Evolutionary conservation across 2,888 invertebrate species (phyloP).

Genomic region (Rhagium mordax): DNA sequence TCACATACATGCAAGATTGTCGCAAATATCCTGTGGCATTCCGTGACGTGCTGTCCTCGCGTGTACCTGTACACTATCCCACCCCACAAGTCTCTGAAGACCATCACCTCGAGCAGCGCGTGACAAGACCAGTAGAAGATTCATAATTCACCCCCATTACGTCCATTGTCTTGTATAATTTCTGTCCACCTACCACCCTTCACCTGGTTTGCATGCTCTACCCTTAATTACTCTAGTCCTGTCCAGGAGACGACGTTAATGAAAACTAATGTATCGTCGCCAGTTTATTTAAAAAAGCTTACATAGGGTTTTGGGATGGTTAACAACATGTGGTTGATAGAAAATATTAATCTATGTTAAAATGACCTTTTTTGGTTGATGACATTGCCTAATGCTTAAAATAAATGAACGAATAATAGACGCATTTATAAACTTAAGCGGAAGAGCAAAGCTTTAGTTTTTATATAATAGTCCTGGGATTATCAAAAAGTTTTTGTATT

Average conservation of each 20-base stretch:
- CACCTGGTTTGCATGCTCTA: constrained; percentile 32
- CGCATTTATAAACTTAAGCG: not conserved
- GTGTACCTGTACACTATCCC: constrained; percentile 17
- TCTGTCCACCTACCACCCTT: constrained; percentile 25
- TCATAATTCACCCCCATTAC: constrained; percentile 40
- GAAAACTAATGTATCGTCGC: constrained; percentile 48
- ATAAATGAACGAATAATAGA: not conserved
- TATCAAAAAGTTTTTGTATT: too few relatives aligned
- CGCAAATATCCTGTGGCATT: constrained; percentile 23
- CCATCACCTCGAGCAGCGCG: constrained; percentile 34
- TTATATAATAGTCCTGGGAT: too few relatives aligned
- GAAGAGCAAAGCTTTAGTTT: too few relatives aligned
- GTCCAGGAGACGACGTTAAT: constrained; percentile 49
- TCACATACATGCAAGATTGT: not conserved
- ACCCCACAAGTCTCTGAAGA: constrained; percentile 46
- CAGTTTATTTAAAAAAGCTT: constrained; percentile 23
- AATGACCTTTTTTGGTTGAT: not conserved
- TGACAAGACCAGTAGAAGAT: constrained; percentile 42
- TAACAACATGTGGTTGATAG: constrained; percentile 31
- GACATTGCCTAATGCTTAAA: not conserved
- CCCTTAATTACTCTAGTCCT: constrained; percentile 49
- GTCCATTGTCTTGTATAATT: constrained; percentile 37
- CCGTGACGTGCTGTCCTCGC: constrained; percentile 29
- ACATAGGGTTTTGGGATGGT: constrained; percentile 11
- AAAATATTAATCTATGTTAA: constrained; percentile 33